Percentiles rank a stretch among this genome's conserved stretches.
Evolutionary conservation across 2,113 vertebrate genomes (phyloP).

Genomic region (Sterna hirundo): DNA sequence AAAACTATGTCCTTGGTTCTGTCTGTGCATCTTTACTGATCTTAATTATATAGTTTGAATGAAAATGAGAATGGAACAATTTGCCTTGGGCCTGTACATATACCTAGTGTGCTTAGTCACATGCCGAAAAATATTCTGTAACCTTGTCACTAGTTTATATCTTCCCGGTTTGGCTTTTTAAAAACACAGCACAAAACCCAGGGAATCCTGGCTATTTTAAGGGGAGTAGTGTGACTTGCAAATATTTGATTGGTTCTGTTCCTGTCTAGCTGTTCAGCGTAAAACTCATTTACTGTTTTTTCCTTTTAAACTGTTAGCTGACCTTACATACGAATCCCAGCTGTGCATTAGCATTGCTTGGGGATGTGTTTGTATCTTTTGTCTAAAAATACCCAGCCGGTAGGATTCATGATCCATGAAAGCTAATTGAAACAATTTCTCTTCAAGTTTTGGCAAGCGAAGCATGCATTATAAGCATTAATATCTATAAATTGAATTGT

Average conservation of each 20-base stretch:
- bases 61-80: background rate
- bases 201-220: constrained; percentile 28
- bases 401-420: constrained; percentile 83
- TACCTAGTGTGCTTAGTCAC: background rate
- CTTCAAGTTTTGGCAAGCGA: constrained; percentile 85
- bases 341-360: constrained; percentile 81
- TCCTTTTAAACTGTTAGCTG: constrained; percentile 75
- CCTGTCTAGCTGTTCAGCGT: constrained; percentile 55
- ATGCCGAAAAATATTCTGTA: background rate
- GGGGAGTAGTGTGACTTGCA: constrained; percentile 26
- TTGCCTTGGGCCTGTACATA: background rate
- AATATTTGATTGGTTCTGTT: constrained; percentile 64
- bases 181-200: background rate
- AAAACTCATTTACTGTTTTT: constrained; percentile 75
- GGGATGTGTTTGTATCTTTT: constrained; percentile 83
- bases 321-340: constrained; percentile 77
- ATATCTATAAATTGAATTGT: constrained; percentile 88
- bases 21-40: background rate
- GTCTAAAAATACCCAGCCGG: constrained; percentile 83
- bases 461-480: constrained; percentile 86
- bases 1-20: background rate
- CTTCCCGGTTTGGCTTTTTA: background rate
- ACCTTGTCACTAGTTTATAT: background rate
- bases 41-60: background rate
- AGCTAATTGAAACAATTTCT: constrained; percentile 88